Evolutionary conservation across 2,888 invertebrate species (phyloP).

Genomic region (Drosophila gaucha): DNA sequence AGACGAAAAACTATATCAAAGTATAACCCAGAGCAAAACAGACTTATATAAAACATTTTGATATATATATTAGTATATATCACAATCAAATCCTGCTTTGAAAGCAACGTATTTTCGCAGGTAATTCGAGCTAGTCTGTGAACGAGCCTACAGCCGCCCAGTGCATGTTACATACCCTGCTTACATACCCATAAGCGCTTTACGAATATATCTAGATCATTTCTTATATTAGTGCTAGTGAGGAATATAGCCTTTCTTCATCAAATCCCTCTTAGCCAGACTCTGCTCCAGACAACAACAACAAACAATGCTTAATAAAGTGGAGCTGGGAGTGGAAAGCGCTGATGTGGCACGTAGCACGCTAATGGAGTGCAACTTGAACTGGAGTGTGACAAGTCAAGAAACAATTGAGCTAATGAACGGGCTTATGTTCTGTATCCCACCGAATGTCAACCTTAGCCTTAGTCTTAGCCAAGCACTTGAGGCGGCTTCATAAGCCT

Average conservation of each 20-base stretch:
- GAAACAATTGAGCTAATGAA: constrained; percentile 38
- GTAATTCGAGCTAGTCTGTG: too few relatives aligned
- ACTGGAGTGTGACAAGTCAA: constrained; percentile 52
- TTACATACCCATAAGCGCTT: too few relatives aligned
- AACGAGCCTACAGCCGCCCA: too few relatives aligned
- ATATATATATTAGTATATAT: background rate
- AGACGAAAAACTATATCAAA: too few relatives aligned
- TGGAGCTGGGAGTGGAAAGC: constrained; percentile 7
- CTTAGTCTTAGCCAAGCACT: constrained; percentile 22
- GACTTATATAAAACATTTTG: background rate
- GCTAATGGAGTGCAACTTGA: constrained; percentile 65
- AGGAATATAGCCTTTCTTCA: background rate
- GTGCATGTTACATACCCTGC: too few relatives aligned
- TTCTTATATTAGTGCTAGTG: background rate
- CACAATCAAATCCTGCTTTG: too few relatives aligned
- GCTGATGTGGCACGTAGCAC: constrained; percentile 63
- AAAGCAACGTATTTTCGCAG: too few relatives aligned
- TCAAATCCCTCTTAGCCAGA: background rate
- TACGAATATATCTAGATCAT: background rate
- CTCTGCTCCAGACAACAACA: background rate
- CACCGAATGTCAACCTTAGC: constrained; percentile 10
- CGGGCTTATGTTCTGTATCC: background rate
- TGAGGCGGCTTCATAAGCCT: constrained; percentile 29
- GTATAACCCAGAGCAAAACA: background rate
- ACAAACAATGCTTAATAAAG: background rate